Percentiles rank a stretch among this genome's conserved stretches.
These are phyloP conservation scores for Callithrix jacchus DNA, from an alignment of 2,113 vertebrate species.

Conservation along the genomic window DNA sequence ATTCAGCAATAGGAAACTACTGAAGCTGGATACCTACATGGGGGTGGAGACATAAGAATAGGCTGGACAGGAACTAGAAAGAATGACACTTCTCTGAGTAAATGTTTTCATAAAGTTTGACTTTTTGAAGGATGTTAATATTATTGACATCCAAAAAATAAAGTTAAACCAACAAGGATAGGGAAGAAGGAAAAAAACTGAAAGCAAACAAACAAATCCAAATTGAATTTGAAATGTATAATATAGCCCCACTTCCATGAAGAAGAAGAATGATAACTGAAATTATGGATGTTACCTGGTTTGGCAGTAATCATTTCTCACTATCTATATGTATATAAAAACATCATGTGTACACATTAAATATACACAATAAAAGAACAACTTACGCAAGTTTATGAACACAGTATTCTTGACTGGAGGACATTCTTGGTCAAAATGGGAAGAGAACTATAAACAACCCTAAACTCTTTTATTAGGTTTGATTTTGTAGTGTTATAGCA, in stretches of 20 bases:
- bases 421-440: not conserved
- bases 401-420: not conserved
- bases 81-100: not conserved
- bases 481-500: not conserved
- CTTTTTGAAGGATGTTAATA: not conserved
- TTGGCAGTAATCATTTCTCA: not conserved
- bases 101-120: not conserved
- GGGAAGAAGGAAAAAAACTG: not conserved
- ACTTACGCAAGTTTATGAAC: not conserved
- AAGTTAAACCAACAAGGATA: not conserved
- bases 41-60: not conserved
- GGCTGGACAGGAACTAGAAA: not conserved
- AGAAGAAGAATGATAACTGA: not conserved
- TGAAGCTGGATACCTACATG: not conserved
- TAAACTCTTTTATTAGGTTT: not conserved
- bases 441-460: not conserved
- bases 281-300: not conserved
- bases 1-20: not conserved
- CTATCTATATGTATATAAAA: not conserved
- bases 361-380: not conserved
- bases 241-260: not conserved
- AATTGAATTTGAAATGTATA: not conserved
- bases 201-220: not conserved
- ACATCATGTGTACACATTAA: not conserved
- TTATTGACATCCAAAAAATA: not conserved